A percentile compares a stretch with the other conserved stretches of the same genome.
These are phyloP conservation scores for Lithophane semibrunnea DNA, from an alignment of 2,888 invertebrate genomes.

Conservation along the genomic window DNA sequence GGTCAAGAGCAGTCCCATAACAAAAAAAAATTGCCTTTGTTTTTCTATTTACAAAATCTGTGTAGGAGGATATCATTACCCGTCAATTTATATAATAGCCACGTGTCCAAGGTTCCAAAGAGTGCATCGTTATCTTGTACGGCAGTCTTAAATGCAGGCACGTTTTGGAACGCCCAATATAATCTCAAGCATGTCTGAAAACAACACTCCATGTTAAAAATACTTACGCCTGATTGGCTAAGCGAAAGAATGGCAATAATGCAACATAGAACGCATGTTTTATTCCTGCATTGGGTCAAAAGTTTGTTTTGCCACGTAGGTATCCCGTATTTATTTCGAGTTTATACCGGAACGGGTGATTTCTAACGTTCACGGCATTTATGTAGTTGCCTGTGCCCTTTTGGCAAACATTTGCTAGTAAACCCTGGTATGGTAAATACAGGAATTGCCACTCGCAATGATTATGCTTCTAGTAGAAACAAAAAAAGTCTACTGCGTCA, in stretches of 20 bases:
- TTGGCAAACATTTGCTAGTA: not conserved
- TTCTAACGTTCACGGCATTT: not conserved
- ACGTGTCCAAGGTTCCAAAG: conserved; percentile 98
- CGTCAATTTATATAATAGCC: conserved; percentile 96
- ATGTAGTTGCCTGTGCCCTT: no score
- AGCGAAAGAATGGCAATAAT: conserved; percentile 7
- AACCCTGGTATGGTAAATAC: not conserved
- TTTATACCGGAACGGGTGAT: not conserved
- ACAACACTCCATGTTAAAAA: conserved; percentile 13
- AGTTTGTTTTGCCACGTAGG: not conserved
- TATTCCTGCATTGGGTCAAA: not conserved
- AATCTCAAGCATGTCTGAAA: conserved; percentile 94
- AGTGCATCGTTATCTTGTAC: conserved; percentile 92
- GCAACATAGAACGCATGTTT: not conserved
- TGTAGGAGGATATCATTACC: conserved; percentile 74
- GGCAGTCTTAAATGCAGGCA: conserved; percentile 92
- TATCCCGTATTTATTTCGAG: not conserved
- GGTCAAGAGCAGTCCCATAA: no score
- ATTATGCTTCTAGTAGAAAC: not conserved
- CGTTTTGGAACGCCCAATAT: conserved; percentile 94
- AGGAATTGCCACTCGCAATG: not conserved
- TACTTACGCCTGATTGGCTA: not conserved
- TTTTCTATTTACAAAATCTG: conserved; percentile 11
- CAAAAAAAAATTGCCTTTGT: no score
- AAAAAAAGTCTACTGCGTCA: not conserved